A percentile compares a stretch with the other conserved stretches of the same genome.
phyloP scores from a whole-genome alignment of 2,113 vertebrate species.

The Nanger granti region DNA sequence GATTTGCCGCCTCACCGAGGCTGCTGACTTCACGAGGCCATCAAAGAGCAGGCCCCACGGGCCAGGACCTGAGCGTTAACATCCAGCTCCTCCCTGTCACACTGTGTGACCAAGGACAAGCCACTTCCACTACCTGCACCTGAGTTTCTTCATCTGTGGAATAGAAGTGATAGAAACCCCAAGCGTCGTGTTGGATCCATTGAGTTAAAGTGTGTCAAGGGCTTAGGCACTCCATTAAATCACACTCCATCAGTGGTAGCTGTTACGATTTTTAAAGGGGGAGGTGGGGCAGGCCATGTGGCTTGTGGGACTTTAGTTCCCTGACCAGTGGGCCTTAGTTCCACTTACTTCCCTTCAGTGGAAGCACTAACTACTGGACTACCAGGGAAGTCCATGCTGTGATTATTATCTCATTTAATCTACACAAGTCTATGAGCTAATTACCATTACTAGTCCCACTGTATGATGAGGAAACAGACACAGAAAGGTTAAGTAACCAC shows the following conservation, averaged over 20 bases:
- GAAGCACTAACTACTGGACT: neutral
- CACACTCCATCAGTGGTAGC: neutral
- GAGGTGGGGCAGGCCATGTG: neutral
- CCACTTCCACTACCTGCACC: neutral
- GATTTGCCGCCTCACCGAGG: accelerated
- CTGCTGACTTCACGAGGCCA: neutral
- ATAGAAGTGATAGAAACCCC: neutral
- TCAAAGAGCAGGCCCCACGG: too few species aligned
- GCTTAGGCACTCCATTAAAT: neutral
- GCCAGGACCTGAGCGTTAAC: neutral
- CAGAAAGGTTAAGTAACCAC: neutral
- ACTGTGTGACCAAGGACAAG: neutral
- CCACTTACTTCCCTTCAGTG: neutral
- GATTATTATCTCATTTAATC: neutral
- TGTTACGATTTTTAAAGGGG: neutral
- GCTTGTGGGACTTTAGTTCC: neutral
- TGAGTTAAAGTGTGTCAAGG: neutral
- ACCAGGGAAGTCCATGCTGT: neutral
- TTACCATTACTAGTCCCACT: neutral
- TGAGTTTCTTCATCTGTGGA: neutral
- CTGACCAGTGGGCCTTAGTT: neutral
- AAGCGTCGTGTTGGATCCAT: neutral
- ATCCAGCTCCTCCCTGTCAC: neutral
- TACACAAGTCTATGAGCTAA: neutral
- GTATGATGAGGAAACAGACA: neutral